Conservation (phyloP, 2,113 vertebrate species). For the Alaudala cheleensis region DNA sequence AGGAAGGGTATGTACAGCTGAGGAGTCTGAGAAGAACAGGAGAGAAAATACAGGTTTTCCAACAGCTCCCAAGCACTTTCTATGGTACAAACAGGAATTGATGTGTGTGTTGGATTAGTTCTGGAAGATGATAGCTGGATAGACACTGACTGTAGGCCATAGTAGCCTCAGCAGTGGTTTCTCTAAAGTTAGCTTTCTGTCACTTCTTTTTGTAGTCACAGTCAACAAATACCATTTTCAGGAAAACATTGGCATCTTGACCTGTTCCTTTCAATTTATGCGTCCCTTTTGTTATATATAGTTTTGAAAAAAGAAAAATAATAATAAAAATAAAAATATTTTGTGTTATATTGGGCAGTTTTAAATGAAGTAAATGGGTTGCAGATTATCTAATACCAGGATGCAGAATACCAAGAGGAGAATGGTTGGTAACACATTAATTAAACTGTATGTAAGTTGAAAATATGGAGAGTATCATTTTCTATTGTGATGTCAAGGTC, state of each 20-base stretch:
- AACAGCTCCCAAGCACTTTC: not conserved
- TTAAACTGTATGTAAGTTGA: not conserved
- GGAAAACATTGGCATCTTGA: not conserved
- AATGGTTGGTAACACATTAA: not conserved
- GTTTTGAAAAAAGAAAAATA: not conserved
- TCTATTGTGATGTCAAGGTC: not conserved
- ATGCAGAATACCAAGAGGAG: not conserved
- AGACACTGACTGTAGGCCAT: rapidly evolving
- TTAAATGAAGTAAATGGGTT: not conserved
- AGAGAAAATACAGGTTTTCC: not conserved
- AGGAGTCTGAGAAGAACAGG: not conserved
- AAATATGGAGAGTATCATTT: not conserved
- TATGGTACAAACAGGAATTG: not conserved
- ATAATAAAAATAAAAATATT: not conserved
- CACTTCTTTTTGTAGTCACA: not conserved
- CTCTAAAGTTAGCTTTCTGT: not conserved
- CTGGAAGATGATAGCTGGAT: not conserved
- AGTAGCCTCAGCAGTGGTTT: not conserved
- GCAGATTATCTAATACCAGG: not conserved
- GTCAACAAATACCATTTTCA: not conserved
- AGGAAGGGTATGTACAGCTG: not conserved
- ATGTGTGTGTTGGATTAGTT: not conserved
- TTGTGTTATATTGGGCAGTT: not conserved
- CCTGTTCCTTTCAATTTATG: not conserved
- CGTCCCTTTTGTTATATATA: not conserved